Base-by-base conservation (phyloP, 64 coral and sea anemone species). In the Montipora efflorescens region DNA sequence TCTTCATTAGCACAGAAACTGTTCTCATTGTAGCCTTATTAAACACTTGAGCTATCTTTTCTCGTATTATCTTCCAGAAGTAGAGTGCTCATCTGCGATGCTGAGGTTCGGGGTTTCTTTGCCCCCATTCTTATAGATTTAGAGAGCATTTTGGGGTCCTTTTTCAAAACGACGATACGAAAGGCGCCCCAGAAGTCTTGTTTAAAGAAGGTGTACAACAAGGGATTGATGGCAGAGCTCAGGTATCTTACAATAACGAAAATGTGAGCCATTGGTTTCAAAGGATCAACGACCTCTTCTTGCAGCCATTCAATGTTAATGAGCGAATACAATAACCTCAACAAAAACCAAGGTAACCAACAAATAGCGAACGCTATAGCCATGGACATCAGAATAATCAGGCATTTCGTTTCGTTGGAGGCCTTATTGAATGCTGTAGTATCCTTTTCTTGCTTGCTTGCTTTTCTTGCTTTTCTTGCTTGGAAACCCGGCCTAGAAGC, bases 151-250 rank as follows among this genome's bases (percentile, higher is more conserved):
- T 5, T 48, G 70, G 82, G n/a, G 3, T 51, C 14, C 16, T 48
- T 50, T 13, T 86, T 86, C 44, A 86, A 67, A 18, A 70, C 44
- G 5, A 86, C 66, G 18, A 71, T 44, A 8, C 67, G 67, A 86
- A 86, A 86, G 7, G 66, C 82, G 1, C 8, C 68, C 82, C 82
- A 86, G 47, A 86, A 72, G 45, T 86, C 82, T 86, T 86, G 82
- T 67, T 86, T 86, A 49, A 86, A 86, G 66, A 86, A 86, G 4
- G 66, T 86, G 46, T 86, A 86, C 66, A 86, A 49, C 16, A 86
- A 23, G 9, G 82, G 82, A 18, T 86, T 72, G 19, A 86, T 71
- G 5, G 66, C 82, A 48, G 82, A 86, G 44, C 82, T 86, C 2
- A 86, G 62, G 68, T 86, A 86, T 22, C 82, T 48, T 66, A 86